Percentiles rank a stretch among this genome's conserved stretches.
Evolutionary conservation across 1,140 invertebrate species (phyloP).

Genomic region (Nomia melanderi): DNA sequence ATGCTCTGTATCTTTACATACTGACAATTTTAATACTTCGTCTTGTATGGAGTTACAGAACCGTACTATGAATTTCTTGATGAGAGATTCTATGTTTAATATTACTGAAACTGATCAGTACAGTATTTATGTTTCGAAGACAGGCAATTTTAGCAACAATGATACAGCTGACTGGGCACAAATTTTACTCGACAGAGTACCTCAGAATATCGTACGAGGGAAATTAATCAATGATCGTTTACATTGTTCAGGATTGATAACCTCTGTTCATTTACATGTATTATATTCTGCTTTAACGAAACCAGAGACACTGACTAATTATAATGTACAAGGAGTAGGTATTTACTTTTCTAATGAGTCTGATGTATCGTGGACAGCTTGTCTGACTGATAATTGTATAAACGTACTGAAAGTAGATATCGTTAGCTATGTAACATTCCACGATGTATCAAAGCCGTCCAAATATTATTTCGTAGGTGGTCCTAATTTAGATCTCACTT

Average conservation of each 20-base stretch:
- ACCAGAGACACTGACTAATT: conserved; percentile 70
- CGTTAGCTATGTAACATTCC: conserved; percentile 82
- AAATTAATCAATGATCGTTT: conserved; percentile 68
- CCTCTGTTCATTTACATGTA: conserved; percentile 82
- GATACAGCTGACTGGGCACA: conserved; percentile 82
- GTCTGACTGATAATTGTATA: conserved; percentile 64
- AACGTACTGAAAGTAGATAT: conserved; percentile 69
- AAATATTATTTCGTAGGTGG: conserved; percentile 82
- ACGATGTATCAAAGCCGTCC: conserved; percentile 82
- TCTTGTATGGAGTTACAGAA: conserved; percentile 80
- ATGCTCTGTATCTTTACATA: conserved; percentile 72
- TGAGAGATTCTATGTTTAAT: conserved; percentile 71
- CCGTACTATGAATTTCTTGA: conserved; percentile 73
- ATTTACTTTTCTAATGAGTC: conserved; percentile 71
- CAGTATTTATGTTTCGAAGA: conserved; percentile 81
- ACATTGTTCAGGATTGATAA: conserved; percentile 76
- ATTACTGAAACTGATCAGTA: conserved; percentile 65
- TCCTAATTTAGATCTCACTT: conserved; percentile 83
- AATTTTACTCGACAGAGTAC: conserved; percentile 76
- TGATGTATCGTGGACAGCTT: conserved; percentile 73
- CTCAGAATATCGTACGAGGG: conserved; percentile 62
- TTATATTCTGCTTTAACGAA: conserved; percentile 73
- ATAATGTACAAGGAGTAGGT: conserved; percentile 74
- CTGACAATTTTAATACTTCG: conserved; percentile 72
- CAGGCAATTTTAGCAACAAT: conserved; percentile 82